Base-by-base conservation (phyloP, 2,113 vertebrate species). In the Deroptyus accipitrinus region DNA sequence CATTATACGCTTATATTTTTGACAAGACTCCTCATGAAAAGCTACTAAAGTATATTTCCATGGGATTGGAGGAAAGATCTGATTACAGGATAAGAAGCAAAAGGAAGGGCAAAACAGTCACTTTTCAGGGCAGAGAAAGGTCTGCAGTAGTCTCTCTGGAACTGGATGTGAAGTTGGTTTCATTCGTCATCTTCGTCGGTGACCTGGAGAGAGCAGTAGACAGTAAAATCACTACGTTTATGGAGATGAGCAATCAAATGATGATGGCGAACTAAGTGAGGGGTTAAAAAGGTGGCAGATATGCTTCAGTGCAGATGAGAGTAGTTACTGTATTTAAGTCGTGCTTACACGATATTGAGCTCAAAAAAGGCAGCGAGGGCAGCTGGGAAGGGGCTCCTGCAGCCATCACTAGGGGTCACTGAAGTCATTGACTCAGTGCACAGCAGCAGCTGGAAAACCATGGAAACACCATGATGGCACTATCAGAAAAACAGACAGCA, bases 301-400 rank as follows among this genome's bases (percentile, higher is more conserved):
- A 33, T 2, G 22, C 28, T 75, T 79, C 57, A 24, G 37, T 10
- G 62, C 22, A 49, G 31, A 28, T 11, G 17, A 13, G 88, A 81
- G 4, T 10, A 42, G 39, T 57, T 37, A 5, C 5, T 55, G 1
- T 30, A 11, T 42, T n/a, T 63, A 54, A 68, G n/a, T 69, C 33
- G 16, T 0, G 2, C 11, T 52, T 46, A 61, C 4, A 9, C 0
- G 3, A 22, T 64, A 35, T 0, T 23, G 17, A 64, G 24, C 52
- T 64, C 22, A 13, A 63, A 66, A 46, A 14, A 41, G n/a, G 25
- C 24, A 55, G 3, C 11, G 1, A 28, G 64, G 81, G 33, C 14
- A 8, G 27, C 41, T 4, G 1, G 52, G n/a, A 70, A 67, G 39
- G 44, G 20, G 6, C 31, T 88, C 28, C 22, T 3, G 14, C 48